These are phyloP conservation scores for Sebastes cheni DNA, from an alignment of 2,797 vertebrate species.

Conservation along the genomic window DNA sequence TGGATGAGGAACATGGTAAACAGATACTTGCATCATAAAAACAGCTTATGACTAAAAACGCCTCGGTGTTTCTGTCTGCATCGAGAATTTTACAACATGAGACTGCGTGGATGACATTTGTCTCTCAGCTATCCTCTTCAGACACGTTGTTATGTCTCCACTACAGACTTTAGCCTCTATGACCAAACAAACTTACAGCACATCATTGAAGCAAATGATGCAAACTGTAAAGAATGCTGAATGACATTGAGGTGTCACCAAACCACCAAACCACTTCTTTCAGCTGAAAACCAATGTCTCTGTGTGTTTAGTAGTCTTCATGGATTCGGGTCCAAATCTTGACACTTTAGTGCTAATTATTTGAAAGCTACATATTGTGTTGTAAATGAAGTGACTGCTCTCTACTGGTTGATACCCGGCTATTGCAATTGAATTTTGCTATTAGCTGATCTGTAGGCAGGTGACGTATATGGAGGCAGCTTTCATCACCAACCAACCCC, in stretches of 20 bases:
- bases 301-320: no score
- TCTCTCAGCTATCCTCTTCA: background rate
- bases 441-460: background rate
- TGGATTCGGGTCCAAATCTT: no score
- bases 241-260: no score
- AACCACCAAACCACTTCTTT: no score
- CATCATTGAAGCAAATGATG: background rate
- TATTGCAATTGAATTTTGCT: background rate
- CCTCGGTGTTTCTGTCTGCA: background rate
- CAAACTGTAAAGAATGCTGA: background rate
- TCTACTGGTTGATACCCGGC: no score
- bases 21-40: background rate
- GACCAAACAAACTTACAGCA: background rate
- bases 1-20: slow-evolving; percentile 24
- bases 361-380: no score
- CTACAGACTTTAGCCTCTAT: background rate
- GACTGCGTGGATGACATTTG: background rate
- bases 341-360: no score
- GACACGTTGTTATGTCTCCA: background rate
- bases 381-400: background rate
- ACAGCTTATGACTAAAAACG: background rate
- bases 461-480: no score
- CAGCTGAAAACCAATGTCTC: no score
- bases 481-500: no score
- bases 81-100: background rate